Base-by-base conservation (phyloP, 1,140 invertebrate genomes). In the Drosophila willistoni region DNA sequence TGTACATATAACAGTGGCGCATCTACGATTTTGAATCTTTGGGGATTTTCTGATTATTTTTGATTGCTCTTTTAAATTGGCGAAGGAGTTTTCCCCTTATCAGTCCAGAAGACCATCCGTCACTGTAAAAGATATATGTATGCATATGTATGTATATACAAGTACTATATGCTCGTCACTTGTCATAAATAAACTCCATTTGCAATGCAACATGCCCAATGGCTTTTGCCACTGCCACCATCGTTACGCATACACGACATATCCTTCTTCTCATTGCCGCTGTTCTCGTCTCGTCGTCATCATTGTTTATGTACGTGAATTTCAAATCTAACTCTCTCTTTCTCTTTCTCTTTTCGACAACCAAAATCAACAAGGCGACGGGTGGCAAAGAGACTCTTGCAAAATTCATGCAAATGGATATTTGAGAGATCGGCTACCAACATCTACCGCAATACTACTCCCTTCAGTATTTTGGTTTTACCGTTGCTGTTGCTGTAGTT, bases 251-350 rank as follows among this genome's bases (percentile, higher is more conserved):
- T 13, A 39, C 12, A 3, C 12, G 36, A 36, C 57, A 39, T 22
- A 13, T 29, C 60, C 63, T 44, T 56, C 36, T 64, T 51, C 47
- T 56, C 67, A 39, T 13, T 13, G 36, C 4, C 12, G 36, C 12
- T 39, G 36, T 39, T 39, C 36, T 39, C 13, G 36, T 54, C 59
- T 62, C 29, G 42, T 36, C 66, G 10, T 29, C 25, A 54, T 77
- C 78, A 71, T 81, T 81, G 71, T 82, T 82, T 82, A 82, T 81
- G 79, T 64, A 82, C 74, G 71, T 77, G 79, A 81, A 81, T 81
- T 81, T 71, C 67, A 71, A 73, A 81, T 71, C 79, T 69, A 73
- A 71, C 77, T 71, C 77, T 69, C 62, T 80, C 42, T 29, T 0
- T 29, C 29, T 7, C 29, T 42, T 9, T 29, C 70, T 36, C 67